Conservation (phyloP, 1,140 invertebrate genomes). For the Nasonia vitripennis region DNA sequence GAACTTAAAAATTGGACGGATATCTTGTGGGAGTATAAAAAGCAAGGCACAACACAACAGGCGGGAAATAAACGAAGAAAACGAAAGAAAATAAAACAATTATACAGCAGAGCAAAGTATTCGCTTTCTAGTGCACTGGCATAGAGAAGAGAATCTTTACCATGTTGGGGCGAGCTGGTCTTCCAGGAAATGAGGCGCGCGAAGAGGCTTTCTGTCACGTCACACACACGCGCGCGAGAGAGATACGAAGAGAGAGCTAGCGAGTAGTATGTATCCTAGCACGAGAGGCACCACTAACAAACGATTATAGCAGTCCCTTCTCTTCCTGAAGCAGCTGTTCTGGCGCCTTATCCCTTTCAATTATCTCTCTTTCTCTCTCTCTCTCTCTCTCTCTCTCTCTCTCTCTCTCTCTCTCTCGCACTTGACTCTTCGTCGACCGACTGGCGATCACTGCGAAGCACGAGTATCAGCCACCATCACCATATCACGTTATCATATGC, state of each 20-base stretch:
- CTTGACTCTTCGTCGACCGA: constrained; percentile 55
- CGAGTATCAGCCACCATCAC: constrained; percentile 40
- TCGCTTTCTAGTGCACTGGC: neutral
- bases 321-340: constrained; percentile 35
- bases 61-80: no score
- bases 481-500: neutral
- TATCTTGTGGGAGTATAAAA: no score
- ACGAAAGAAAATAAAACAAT: no score
- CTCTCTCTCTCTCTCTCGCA: constrained; percentile 53
- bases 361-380: constrained; percentile 28
- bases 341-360: constrained; percentile 39
- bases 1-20: no score
- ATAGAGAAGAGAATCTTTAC: constrained; percentile 29
- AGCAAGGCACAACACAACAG: no score
- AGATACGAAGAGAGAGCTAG: neutral
- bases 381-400: constrained; percentile 11
- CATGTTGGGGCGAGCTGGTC: constrained; percentile 44
- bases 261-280: neutral
- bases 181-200: constrained; percentile 39
- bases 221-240: constrained; percentile 4
- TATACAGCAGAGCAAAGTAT: no score
- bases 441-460: constrained; percentile 67
- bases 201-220: neutral
- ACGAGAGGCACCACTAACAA: constrained; percentile 6
- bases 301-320: constrained; percentile 23